phyloP scores from a whole-genome alignment of 2,888 invertebrate genomes.

The Metallyticus violacea region DNA sequence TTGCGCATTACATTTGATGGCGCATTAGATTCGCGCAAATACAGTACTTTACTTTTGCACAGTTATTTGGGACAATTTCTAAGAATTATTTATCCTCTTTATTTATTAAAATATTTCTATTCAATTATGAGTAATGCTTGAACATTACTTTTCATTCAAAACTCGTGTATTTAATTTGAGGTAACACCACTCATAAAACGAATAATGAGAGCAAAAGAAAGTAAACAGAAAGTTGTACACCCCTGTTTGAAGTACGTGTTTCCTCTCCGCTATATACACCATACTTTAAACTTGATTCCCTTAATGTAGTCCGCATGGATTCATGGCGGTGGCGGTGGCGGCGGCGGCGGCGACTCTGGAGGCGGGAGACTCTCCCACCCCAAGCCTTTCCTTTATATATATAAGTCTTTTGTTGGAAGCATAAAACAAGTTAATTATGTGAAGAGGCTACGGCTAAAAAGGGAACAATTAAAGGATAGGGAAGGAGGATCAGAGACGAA shows the following conservation, averaged over 20 bases:
- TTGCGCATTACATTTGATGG: no score
- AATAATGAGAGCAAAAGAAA: no score
- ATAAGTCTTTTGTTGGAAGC: slow-evolving; percentile 23
- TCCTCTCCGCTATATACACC: background rate
- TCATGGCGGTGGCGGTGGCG: slow-evolving; percentile 16
- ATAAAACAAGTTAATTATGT: slow-evolving; percentile 30
- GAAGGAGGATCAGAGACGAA: slow-evolving; percentile 11
- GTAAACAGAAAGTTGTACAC: background rate
- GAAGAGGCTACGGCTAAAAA: slow-evolving; percentile 28
- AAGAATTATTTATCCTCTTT: no score
- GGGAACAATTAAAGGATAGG: slow-evolving; percentile 27
- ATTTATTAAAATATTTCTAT: no score
- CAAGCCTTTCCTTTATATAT: background rate
- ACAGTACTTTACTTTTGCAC: no score
- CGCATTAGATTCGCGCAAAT: no score
- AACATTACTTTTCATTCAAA: no score
- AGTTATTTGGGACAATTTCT: no score
- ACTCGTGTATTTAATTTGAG: no score
- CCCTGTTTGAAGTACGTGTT: background rate
- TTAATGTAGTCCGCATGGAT: slow-evolving; percentile 28
- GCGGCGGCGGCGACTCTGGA: background rate
- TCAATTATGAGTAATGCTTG: no score
- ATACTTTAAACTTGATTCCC: slow-evolving; percentile 27
- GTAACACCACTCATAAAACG: no score
- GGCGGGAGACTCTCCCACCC: background rate